Conservation (phyloP, 2,113 vertebrate genomes). For the Amia ocellicauda region DNA sequence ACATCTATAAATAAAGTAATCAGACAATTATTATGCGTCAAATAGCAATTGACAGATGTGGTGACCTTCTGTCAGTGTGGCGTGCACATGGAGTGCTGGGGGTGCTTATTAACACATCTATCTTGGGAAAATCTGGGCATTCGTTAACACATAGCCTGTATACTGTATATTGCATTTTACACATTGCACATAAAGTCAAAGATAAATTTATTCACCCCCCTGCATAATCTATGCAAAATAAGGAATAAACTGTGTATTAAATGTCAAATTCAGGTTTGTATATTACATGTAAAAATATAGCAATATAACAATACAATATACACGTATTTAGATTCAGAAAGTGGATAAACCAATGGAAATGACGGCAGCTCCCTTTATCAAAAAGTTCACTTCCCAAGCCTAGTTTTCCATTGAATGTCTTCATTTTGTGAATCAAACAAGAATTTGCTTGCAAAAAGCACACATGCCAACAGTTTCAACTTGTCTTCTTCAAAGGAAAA, state of each 20-base stretch:
- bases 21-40: conserved; percentile 29
- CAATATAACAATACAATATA: too few relatives aligned
- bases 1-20: conserved; percentile 31
- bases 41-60: conserved; percentile 31
- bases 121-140: background rate
- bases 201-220: conserved; percentile 39
- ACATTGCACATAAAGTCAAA: background rate
- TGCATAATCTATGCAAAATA: conserved; percentile 33
- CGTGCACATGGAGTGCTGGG: conserved; percentile 17
- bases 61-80: conserved; percentile 27
- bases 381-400: too few relatives aligned
- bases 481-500: too few relatives aligned
- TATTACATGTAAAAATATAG: too few relatives aligned
- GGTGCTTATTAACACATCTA: conserved; percentile 27
- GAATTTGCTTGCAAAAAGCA: too few relatives aligned
- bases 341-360: too few relatives aligned
- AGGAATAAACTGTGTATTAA: conserved; percentile 25
- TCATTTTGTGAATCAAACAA: too few relatives aligned
- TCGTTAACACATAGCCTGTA: background rate
- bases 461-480: too few relatives aligned
- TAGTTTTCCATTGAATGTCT: too few relatives aligned
- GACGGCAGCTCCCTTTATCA: too few relatives aligned
- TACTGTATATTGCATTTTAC: conserved; percentile 3
- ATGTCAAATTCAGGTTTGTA: conserved; percentile 25
- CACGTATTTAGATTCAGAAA: too few relatives aligned